Evolutionary conservation across 2,888 invertebrate species (phyloP).

Genomic region (Ramazzottius varieornatus): DNA sequence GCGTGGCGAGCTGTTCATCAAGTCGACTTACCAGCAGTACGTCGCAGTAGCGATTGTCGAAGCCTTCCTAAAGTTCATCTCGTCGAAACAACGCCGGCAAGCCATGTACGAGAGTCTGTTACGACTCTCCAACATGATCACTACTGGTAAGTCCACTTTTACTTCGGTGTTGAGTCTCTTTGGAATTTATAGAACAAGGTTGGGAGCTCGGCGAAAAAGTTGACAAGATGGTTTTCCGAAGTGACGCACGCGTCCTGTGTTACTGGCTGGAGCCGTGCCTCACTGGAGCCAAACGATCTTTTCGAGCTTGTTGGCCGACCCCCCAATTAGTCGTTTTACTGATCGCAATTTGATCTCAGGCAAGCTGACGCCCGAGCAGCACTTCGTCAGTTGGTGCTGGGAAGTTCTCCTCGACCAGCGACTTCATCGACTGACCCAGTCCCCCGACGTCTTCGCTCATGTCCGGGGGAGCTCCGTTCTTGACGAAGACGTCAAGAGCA

Average conservation of each 20-base stretch:
- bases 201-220: no score
- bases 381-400: slow-evolving; percentile 17
- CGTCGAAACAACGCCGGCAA: background rate
- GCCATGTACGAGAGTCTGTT: background rate
- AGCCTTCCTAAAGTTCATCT: background rate
- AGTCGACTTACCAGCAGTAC: background rate
- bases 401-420: slow-evolving; percentile 16
- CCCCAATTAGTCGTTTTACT: no score
- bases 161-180: no score
- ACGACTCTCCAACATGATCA: background rate
- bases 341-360: background rate
- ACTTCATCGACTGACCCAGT: slow-evolving; percentile 8
- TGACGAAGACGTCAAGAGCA: background rate
- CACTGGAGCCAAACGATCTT: no score
- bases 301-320: no score
- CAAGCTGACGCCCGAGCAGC: slow-evolving; percentile 13
- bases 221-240: no score
- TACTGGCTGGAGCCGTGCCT: no score
- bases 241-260: no score
- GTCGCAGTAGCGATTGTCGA: background rate
- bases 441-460: background rate
- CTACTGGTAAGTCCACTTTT: background rate
- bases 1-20: background rate
- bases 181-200: no score
- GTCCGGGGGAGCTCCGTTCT: background rate